Conservation (phyloP, 2,797 vertebrate genomes). For the Karalla daura region DNA sequence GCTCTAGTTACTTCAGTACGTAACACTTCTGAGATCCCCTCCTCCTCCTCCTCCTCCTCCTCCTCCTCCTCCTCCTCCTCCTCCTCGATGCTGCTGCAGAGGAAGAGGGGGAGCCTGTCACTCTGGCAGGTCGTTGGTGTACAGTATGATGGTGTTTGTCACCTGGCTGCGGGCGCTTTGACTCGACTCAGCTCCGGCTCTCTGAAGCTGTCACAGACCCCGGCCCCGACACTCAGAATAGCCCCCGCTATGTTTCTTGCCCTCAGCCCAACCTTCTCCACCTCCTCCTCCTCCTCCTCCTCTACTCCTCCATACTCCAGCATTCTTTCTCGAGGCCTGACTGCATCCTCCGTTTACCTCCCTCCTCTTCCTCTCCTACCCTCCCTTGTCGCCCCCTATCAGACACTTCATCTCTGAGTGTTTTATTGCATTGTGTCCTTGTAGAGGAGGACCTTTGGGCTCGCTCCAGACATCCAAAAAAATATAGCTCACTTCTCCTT, state of each 20-base stretch:
- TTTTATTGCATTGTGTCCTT: conserved; percentile 75
- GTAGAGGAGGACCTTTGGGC: conserved; percentile 71
- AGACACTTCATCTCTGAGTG: conserved; percentile 70
- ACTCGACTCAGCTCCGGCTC: too few species aligned
- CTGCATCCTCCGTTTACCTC: conserved; percentile 44
- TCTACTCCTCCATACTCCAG: conserved; percentile 24
- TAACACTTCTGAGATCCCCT: too few species aligned
- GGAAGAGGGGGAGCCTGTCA: conserved; percentile 21
- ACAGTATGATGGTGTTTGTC: conserved; percentile 65
- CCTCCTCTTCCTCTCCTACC: conserved; percentile 40
- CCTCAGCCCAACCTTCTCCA: conserved; percentile 27
- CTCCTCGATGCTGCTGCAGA: conserved; percentile 34
- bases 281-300: conserved; percentile 20
- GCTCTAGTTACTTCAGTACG: conserved; percentile 16
- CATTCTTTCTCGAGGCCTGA: conserved; percentile 39
- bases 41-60: too few species aligned
- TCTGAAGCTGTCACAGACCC: too few species aligned
- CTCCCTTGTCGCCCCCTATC: conserved; percentile 60
- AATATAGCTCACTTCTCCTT: conserved; percentile 37
- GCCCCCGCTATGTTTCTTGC: conserved; percentile 44
- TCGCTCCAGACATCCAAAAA: conserved; percentile 66
- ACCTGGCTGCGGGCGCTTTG: conserved; percentile 54
- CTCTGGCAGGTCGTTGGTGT: conserved; percentile 51
- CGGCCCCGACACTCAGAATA: conserved; percentile 55
- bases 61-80: too few species aligned